Percentiles rank a stretch among this genome's conserved stretches.
Evolutionary conservation across 1,140 invertebrate genomes (phyloP).

Genomic region (Propsilocerus akamusi): DNA sequence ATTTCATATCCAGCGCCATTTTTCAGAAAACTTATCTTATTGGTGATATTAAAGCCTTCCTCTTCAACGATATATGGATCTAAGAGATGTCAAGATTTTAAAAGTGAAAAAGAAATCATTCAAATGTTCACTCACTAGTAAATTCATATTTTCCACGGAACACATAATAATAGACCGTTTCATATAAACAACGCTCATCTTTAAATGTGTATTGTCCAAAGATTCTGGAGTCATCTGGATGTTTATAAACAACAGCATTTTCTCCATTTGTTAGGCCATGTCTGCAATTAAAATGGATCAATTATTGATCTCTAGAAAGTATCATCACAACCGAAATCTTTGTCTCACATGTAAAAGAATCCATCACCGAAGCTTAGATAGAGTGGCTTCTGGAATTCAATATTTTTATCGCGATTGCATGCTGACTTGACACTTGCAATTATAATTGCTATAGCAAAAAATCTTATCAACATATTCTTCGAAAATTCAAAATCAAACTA

Average conservation of each 20-base stretch:
- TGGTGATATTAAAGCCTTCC: background rate
- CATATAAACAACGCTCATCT: background rate
- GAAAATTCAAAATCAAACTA: background rate
- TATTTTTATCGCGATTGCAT: background rate
- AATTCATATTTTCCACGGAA: background rate
- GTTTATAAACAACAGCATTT: background rate
- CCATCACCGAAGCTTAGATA: background rate
- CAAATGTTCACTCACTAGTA: background rate
- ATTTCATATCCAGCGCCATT: background rate
- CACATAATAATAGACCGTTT: background rate
- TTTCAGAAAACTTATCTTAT: background rate
- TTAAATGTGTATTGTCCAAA: background rate
- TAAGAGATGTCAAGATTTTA: background rate
- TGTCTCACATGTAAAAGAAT: slow-evolving; percentile 1
- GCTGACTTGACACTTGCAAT: background rate
- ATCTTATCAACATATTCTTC: background rate
- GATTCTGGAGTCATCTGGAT: background rate
- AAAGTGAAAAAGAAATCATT: background rate
- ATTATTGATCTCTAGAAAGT: background rate
- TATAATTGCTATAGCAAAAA: background rate
- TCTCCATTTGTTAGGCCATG: background rate
- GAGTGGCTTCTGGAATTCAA: background rate
- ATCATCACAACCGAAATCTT: background rate
- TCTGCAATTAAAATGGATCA: background rate
- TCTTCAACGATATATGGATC: background rate